Conservation (phyloP, 1,140 invertebrate species). For the Drosophila sucinea region DNA sequence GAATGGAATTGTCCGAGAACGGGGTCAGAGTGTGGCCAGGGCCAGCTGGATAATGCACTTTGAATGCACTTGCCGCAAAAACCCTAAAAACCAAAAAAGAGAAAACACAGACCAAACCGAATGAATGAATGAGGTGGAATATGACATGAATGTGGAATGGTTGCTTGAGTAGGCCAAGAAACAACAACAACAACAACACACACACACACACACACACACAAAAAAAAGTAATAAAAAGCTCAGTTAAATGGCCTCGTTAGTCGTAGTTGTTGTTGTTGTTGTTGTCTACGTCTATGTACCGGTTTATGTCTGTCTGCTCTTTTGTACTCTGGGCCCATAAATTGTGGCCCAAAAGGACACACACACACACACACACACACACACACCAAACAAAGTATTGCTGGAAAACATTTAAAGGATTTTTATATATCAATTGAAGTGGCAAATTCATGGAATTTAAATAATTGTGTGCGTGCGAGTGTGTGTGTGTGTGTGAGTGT, state of each 20-base stretch:
- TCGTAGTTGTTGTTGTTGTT: conserved; percentile 42
- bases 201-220: conserved; percentile 15
- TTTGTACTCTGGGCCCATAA: conserved; percentile 34
- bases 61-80: conserved; percentile 45
- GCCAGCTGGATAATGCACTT: conserved; percentile 45
- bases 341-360: conserved; percentile 31
- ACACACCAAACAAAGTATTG: neutral
- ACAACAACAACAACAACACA: conserved; percentile 2
- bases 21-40: conserved; percentile 10
- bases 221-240: conserved; percentile 28
- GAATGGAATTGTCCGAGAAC: neutral
- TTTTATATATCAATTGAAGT: neutral
- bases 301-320: conserved; percentile 25
- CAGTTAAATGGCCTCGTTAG: conserved; percentile 65
- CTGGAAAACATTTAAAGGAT: conserved; percentile 2
- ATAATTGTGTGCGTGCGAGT: conserved; percentile 42
- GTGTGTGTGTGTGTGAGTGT: conserved; percentile 16
- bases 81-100: conserved; percentile 30
- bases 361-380: neutral
- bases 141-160: conserved; percentile 44
- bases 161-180: conserved; percentile 12
- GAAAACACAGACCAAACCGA: conserved; percentile 13
- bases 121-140: conserved; percentile 64
- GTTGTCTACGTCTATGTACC: conserved; percentile 16
- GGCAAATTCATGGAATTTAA: conserved; percentile 49